Conservation (phyloP, 2,113 vertebrate species). For the Corythornis vintsioides region DNA sequence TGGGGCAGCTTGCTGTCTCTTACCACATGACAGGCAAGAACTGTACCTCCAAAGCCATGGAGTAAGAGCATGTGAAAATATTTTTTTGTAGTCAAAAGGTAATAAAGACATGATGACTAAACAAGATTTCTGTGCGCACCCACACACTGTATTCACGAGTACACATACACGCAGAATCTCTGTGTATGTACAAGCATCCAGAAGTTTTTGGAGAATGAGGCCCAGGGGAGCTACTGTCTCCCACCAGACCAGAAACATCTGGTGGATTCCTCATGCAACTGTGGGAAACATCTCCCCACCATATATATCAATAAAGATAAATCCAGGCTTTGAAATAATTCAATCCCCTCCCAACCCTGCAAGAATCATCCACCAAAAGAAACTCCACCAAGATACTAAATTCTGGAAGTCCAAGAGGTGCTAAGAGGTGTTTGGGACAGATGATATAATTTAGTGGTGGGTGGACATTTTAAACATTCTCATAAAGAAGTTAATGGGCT, state of each 20-base stretch:
- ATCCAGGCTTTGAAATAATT: background rate
- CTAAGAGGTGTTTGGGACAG: background rate
- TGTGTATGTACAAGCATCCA: background rate
- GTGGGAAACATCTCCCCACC: background rate
- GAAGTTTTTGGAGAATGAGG: background rate
- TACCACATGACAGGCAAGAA: background rate
- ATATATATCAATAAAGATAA: background rate
- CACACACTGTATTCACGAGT: background rate
- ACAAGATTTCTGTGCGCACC: background rate
- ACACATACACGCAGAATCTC: background rate
- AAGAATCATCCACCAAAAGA: background rate
- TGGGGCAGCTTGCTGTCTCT: background rate
- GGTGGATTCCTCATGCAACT: background rate
- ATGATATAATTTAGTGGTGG: background rate
- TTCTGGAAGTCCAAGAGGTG: background rate
- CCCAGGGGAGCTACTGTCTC: background rate
- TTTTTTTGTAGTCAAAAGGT: background rate
- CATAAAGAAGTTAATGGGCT: background rate
- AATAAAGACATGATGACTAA: background rate
- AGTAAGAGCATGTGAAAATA: background rate
- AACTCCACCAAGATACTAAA: accelerated
- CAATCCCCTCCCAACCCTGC: background rate
- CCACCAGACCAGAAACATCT: background rate
- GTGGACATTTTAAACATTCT: background rate
- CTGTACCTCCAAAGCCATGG: background rate